Evolutionary conservation across 2,797 vertebrate genomes (phyloP).

Genomic region (Anomalospiza imberbis): DNA sequence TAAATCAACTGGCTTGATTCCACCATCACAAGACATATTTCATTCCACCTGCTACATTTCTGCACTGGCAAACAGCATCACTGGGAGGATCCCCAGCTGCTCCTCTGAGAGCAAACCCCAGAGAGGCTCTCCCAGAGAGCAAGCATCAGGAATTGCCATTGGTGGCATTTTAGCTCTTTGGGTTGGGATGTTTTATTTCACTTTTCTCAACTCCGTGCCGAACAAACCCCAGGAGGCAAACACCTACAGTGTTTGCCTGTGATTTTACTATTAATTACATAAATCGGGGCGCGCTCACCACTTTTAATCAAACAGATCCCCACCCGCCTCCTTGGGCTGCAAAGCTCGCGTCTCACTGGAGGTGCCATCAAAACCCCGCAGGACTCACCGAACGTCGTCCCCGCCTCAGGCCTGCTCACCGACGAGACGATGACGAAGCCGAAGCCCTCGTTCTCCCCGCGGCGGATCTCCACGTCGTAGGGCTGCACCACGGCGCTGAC

Average conservation of each 20-base stretch:
- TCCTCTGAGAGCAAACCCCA: neutral
- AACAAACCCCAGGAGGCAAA: constrained; percentile 28
- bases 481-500: constrained; percentile 82
- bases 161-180: neutral
- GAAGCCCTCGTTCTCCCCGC: constrained; percentile 94
- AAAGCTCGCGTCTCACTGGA: rapidly evolving
- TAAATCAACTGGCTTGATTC: constrained; percentile 11
- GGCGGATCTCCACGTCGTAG: constrained; percentile 94
- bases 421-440: constrained; percentile 98
- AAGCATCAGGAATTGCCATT: neutral
- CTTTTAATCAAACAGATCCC: neutral
- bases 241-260: neutral
- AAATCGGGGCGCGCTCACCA: neutral
- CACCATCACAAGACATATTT: neutral
- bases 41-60: neutral
- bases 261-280: neutral
- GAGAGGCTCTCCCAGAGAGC: neutral
- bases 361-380: rapidly evolving
- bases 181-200: neutral
- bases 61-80: neutral
- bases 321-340: neutral
- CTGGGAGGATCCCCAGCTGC: neutral
- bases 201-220: neutral
- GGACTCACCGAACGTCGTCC: constrained; percentile 94
- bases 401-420: constrained; percentile 92